These are phyloP conservation scores for Lordiphosa clarofinis DNA, from an alignment of 1,140 invertebrate genomes.

Conservation along the genomic window DNA sequence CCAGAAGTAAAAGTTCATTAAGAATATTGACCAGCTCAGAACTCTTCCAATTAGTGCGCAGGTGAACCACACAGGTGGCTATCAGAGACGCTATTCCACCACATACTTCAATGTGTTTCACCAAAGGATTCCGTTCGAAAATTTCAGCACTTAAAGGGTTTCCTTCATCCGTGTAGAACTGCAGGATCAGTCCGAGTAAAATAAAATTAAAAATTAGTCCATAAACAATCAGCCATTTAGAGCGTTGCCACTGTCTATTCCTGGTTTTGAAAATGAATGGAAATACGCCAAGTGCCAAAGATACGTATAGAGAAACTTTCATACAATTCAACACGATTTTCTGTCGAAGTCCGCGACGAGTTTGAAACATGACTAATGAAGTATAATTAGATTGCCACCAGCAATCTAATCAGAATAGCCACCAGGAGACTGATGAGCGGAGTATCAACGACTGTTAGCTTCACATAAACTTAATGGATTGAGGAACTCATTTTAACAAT, in stretches of 20 bases:
- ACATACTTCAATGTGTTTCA: constrained; percentile 5
- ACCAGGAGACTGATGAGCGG: not conserved
- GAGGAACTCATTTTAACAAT: too few relatives aligned
- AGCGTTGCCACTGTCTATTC: constrained; percentile 6
- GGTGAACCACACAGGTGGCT: not conserved
- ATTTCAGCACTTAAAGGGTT: not conserved
- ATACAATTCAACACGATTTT: constrained; percentile 19
- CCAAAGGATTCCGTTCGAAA: constrained; percentile 21
- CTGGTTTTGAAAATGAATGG: constrained; percentile 25
- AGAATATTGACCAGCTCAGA: constrained; percentile 7
- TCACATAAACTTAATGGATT: too few relatives aligned
- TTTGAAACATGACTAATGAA: constrained; percentile 18
- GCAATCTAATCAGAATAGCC: not conserved
- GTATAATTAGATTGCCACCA: too few relatives aligned
- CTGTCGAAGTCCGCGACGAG: constrained; percentile 11
- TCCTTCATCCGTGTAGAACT: not conserved
- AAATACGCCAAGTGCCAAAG: constrained; percentile 39
- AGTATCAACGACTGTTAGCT: too few relatives aligned
- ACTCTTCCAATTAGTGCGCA: constrained; percentile 22
- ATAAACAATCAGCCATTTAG: constrained; percentile 20
- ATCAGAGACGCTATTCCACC: not conserved
- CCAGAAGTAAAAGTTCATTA: constrained; percentile 14
- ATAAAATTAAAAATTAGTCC: constrained; percentile 14
- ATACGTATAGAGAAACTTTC: constrained; percentile 13
- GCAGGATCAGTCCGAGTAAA: constrained; percentile 1